These are phyloP conservation scores for Selenia dentaria DNA, from an alignment of 2,888 invertebrate genomes.

Conservation along the genomic window DNA sequence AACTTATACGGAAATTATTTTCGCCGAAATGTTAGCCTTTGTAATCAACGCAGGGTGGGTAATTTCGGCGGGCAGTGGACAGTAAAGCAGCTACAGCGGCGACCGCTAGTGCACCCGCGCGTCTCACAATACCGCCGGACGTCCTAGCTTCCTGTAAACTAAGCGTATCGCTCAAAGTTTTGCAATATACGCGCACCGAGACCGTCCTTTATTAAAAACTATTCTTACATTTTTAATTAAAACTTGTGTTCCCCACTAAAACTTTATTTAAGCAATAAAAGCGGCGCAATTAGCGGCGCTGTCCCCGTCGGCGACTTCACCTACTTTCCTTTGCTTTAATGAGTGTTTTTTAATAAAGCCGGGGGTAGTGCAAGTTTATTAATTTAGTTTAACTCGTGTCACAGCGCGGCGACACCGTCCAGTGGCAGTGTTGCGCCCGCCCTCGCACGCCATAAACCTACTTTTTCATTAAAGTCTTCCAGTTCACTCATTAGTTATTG, in stretches of 20 bases:
- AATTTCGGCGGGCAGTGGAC: constrained; percentile 20
- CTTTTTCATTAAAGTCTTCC: constrained; percentile 55
- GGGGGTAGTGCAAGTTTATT: constrained; percentile 81
- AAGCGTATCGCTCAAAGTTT: constrained; percentile 82
- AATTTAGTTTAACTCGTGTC: constrained; percentile 83
- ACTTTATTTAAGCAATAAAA: constrained; percentile 85
- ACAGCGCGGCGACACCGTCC: constrained; percentile 48
- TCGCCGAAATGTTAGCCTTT: no score
- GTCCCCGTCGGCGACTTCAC: constrained; percentile 84
- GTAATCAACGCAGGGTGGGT: constrained; percentile 25
- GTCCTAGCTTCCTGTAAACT: constrained; percentile 80
- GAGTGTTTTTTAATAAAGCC: constrained; percentile 84
- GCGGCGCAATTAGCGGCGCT: constrained; percentile 83
- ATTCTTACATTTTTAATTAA: constrained; percentile 85
- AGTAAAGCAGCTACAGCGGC: neutral
- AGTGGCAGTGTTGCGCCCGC: neutral
- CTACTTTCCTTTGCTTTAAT: constrained; percentile 83
- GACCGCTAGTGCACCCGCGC: constrained; percentile 36
- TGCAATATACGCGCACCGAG: constrained; percentile 81
- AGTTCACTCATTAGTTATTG: constrained; percentile 13
- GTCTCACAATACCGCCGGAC: constrained; percentile 67
- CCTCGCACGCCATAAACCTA: constrained; percentile 52
- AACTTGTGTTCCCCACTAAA: constrained; percentile 84
- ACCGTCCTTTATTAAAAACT: constrained; percentile 84
- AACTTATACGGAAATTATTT: no score